Conservation (phyloP, 2,888 invertebrate species). For the Trichogramma evanescens region DNA sequence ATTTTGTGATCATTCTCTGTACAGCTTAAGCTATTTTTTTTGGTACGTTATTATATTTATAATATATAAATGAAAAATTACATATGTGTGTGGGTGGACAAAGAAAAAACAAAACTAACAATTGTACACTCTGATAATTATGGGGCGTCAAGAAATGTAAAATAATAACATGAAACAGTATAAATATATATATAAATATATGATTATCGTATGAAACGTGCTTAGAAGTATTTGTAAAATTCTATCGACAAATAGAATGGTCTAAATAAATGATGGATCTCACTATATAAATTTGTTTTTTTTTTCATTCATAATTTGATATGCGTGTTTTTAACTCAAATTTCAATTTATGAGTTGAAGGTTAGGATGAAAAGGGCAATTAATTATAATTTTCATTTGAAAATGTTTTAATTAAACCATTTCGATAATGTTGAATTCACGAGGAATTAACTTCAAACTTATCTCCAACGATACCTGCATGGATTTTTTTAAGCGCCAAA, state of each 20-base stretch:
- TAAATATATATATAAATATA: too few relatives aligned
- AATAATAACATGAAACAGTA: too few relatives aligned
- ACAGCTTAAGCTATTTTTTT: constrained; percentile 11
- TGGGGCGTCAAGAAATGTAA: too few relatives aligned
- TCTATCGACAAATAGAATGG: constrained; percentile 16
- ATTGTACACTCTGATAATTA: constrained; percentile 18
- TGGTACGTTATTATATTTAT: constrained; percentile 3
- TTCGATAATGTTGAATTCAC: too few relatives aligned
- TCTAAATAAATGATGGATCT: constrained; percentile 22
- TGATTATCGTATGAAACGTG: constrained; percentile 11
- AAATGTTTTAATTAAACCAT: too few relatives aligned
- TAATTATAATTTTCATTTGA: too few relatives aligned
- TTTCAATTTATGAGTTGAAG: too few relatives aligned
- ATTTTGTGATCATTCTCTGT: background rate
- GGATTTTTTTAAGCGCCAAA: too few relatives aligned
- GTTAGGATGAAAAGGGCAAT: too few relatives aligned
- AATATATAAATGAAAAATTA: background rate
- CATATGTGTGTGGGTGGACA: background rate
- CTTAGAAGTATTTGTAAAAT: constrained; percentile 23
- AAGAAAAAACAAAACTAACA: constrained; percentile 3
- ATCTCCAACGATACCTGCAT: too few relatives aligned
- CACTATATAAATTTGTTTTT: background rate
- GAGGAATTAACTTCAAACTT: too few relatives aligned
- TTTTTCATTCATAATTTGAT: background rate
- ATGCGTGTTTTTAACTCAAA: background rate